These are phyloP conservation scores for Hippocampus mohnikei DNA, from an alignment of 2,113 vertebrate genomes.

Conservation along the genomic window DNA sequence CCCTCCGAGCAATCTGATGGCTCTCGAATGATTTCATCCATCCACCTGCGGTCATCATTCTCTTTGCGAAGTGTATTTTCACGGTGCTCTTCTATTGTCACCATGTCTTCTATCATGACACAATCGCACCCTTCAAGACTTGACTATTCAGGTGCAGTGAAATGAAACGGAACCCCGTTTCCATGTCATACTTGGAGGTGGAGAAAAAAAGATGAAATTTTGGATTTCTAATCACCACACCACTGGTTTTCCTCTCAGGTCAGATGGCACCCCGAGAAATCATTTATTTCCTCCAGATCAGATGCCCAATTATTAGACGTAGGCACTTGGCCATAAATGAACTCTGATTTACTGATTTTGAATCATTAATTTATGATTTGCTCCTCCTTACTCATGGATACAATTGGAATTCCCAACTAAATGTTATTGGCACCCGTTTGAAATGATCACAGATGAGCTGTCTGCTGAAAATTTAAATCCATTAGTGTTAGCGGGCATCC, in stretches of 20 bases:
- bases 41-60: neutral
- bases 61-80: neutral
- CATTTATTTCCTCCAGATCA: neutral
- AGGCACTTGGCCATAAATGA: constrained; percentile 1
- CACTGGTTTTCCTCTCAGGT: neutral
- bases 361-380: neutral
- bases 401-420: neutral
- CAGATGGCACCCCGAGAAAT: neutral
- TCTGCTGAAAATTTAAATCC: neutral
- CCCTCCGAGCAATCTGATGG: constrained; percentile 2
- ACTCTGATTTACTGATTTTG: constrained; percentile 3
- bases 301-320: neutral
- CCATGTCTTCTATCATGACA: neutral
- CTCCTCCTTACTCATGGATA: neutral
- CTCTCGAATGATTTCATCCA: constrained; percentile 9
- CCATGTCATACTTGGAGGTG: neutral
- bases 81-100: neutral
- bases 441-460: neutral
- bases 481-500: neutral
- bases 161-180: neutral
- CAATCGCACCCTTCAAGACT: neutral
- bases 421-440: neutral
- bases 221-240: neutral
- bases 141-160: neutral
- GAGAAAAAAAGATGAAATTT: neutral